Base-by-base conservation (phyloP, 2,888 invertebrate species). In the Drosophila siamana region DNA sequence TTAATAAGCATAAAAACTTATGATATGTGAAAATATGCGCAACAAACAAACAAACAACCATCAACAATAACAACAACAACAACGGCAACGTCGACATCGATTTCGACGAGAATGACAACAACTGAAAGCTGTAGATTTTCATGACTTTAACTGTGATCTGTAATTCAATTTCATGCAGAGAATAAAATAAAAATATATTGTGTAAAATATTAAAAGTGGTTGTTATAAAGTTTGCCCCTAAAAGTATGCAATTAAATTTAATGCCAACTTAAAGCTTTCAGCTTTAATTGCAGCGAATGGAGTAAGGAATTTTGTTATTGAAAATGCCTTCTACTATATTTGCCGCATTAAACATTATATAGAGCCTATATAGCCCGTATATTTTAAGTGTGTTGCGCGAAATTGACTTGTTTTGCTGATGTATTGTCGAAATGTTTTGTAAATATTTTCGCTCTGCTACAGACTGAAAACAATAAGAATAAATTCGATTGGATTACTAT, bases 11-110 rank as follows among this genome's bases (percentile, higher is more conserved):
- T 92, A 92, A 92, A 92, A 92, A 91, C 91, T 92, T 91, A 92
- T 92, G 92, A 91, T 86, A 92, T 92, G 92, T 92, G 91, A 92
- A 92, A 91, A 92, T 91, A 89, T 89, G 89, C 90, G 89, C 86
- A 89, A 83, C 78, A 87, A 85, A 90, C 89, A 82, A 38, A 88
- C 85, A 82, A 66, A 65, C 51, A 74, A 71, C n/a, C n/a, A n/a
- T n/a, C n/a, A 47, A 41, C 44, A 69, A 13, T 28, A 72, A 44
- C 40, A 74, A 59, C 62, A 74, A 71, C 68, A 74, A 52, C 56
- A 74, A 56, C 64, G 63, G 51, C 40, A 67, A 2, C 28, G 2
- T n/a, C n/a, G 33, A 33, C n/a, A 5, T 11, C 11, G 33, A 5
- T n/a, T n/a, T n/a, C 33, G 15, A 38, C 7, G 36, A 43, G 51